Evolutionary conservation across 2,797 vertebrate genomes (phyloP).

Genomic region (Gymnocypris eckloni): DNA sequence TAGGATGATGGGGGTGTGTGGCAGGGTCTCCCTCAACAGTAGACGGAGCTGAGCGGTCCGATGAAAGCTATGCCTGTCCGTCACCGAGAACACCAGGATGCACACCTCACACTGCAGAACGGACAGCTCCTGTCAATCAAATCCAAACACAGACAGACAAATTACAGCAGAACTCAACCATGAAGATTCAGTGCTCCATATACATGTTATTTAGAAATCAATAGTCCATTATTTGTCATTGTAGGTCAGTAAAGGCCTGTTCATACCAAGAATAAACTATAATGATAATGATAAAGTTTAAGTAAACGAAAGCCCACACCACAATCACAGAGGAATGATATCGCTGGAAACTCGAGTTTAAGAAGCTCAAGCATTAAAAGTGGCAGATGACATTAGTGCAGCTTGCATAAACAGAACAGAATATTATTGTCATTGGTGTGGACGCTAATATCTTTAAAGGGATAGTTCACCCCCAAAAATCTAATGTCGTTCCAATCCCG

Average conservation of each 20-base stretch:
- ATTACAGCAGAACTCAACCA: slow-evolving; percentile 23
- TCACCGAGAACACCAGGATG: slow-evolving; percentile 92
- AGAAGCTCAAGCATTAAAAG: not conserved
- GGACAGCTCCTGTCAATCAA: slow-evolving; percentile 81
- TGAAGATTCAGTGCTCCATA: not conserved
- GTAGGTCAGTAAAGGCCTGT: not conserved
- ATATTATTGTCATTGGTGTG: no score
- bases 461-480: no score
- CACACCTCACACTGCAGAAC: slow-evolving; percentile 87
- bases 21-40: slow-evolving; percentile 83
- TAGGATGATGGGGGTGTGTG: slow-evolving; percentile 88
- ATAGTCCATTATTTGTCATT: not conserved
- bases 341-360: not conserved
- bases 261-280: not conserved
- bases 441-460: not conserved
- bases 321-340: not conserved
- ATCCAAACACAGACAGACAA: slow-evolving; percentile 34
- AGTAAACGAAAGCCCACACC: not conserved
- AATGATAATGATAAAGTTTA: not conserved
- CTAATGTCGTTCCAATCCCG: no score
- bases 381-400: not conserved
- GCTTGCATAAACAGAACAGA: not conserved
- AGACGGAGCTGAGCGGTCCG: slow-evolving; percentile 86
- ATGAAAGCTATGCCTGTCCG: slow-evolving; percentile 89
- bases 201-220: not conserved